A percentile compares a stretch with the other conserved stretches of the same genome.
phyloP scores from a whole-genome alignment of 92 coral and sea anemone species.

The Desmophyllum pertusum region DNA sequence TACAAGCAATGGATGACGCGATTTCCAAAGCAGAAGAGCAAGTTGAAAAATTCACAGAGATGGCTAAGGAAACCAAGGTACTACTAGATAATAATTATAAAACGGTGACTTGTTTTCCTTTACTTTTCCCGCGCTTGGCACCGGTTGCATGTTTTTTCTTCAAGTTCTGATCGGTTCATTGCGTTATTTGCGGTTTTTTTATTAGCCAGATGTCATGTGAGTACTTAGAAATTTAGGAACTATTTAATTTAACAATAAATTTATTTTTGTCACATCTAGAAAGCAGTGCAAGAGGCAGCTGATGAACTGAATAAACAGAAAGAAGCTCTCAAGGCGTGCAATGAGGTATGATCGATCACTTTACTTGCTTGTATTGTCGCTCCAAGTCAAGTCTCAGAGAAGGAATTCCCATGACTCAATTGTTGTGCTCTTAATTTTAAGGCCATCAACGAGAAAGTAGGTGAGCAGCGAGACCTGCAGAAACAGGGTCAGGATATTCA shows the following conservation, averaged over 20 bases:
- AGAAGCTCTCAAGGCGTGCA: slow-evolving; percentile 80
- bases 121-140: neutral
- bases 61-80: slow-evolving; percentile 84
- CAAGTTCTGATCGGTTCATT: neutral
- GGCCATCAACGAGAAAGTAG: slow-evolving; percentile 85
- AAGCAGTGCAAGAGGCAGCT: slow-evolving; percentile 87
- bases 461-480: slow-evolving; percentile 67
- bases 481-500: slow-evolving; percentile 70
- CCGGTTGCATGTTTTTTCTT: neutral
- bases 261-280: slow-evolving; percentile 41
- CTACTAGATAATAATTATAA: neutral
- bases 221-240: neutral
- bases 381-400: neutral
- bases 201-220: neutral
- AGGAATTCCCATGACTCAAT: neutral
- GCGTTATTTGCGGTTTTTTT: neutral
- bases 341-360: slow-evolving; percentile 92
- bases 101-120: no score
- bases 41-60: slow-evolving; percentile 66
- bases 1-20: slow-evolving; percentile 74
- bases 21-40: slow-evolving; percentile 75
- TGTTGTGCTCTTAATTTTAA: slow-evolving; percentile 21
- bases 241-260: neutral
- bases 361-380: no score
- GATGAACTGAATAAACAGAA: slow-evolving; percentile 89